Conservation (phyloP, 2,888 invertebrate species). For the Chirona hameri region DNA sequence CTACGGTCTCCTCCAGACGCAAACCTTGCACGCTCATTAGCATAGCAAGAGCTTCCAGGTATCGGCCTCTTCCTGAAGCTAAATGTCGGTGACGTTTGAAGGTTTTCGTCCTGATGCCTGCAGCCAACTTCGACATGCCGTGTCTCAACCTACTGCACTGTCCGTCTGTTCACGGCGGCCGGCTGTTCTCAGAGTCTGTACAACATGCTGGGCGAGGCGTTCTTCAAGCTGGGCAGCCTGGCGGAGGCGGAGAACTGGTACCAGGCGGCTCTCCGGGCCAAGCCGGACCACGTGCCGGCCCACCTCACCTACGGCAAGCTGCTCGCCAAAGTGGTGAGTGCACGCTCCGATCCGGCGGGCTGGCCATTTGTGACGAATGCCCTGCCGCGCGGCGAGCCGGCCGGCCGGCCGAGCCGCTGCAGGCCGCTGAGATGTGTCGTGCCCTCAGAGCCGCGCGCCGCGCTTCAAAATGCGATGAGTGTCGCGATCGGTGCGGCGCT, state of each 20-base stretch:
- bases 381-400: not conserved
- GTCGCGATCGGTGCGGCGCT: too few species aligned
- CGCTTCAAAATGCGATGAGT: too few species aligned
- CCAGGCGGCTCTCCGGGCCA: conserved; percentile 71
- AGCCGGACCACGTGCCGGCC: conserved; percentile 83
- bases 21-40: too few species aligned
- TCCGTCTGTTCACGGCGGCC: not conserved
- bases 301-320: conserved; percentile 88
- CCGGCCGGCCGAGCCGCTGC: not conserved
- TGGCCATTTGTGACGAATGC: not conserved
- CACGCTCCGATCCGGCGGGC: not conserved
- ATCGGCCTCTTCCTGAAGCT: too few species aligned
- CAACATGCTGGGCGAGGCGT: conserved; percentile 84
- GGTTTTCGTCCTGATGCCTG: too few species aligned
- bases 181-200: conserved; percentile 67
- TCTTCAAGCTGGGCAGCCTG: conserved; percentile 75
- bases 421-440: too few species aligned
- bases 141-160: not conserved
- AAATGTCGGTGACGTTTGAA: too few species aligned
- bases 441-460: too few species aligned
- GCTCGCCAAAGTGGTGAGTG: conserved; percentile 78
- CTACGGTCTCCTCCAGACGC: too few species aligned
- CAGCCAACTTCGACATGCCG: too few species aligned
- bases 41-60: too few species aligned
- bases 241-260: conserved; percentile 84